Conservation (phyloP, 2,888 invertebrate species). For the Eupithecia pulchellata region DNA sequence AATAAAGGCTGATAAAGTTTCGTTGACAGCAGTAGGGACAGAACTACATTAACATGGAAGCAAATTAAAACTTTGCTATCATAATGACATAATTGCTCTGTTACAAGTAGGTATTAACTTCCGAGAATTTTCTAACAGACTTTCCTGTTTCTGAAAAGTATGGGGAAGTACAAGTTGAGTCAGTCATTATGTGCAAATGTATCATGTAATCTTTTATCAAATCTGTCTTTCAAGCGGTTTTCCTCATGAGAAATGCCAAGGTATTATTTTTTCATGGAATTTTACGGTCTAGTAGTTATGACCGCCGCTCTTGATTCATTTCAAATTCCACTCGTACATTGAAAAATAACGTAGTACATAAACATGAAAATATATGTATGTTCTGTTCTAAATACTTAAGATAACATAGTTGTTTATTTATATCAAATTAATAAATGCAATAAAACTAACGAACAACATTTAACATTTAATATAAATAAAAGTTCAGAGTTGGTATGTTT, state of each 20-base stretch:
- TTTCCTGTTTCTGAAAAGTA: slow-evolving; percentile 52
- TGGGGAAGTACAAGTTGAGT: slow-evolving; percentile 43
- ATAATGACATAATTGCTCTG: slow-evolving; percentile 11
- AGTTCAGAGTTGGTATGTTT: neutral
- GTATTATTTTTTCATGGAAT: slow-evolving; percentile 13
- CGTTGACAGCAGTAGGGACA: neutral
- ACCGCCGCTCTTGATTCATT: neutral
- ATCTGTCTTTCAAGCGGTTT: slow-evolving; percentile 22
- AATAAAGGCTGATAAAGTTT: neutral
- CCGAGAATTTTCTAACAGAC: slow-evolving; percentile 38
- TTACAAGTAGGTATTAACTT: slow-evolving; percentile 28
- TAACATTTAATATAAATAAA: neutral
- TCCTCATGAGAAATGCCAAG: slow-evolving; percentile 19
- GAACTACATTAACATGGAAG: slow-evolving; percentile 3
- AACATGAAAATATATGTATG: too few species aligned
- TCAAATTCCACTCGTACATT: too few species aligned
- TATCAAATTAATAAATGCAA: too few species aligned
- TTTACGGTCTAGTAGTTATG: neutral
- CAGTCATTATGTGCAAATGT: slow-evolving; percentile 22
- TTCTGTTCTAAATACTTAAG: too few species aligned
- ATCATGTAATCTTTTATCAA: slow-evolving; percentile 12
- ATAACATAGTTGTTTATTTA: too few species aligned
- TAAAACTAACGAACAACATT: neutral
- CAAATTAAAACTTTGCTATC: slow-evolving; percentile 7
- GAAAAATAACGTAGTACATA: too few species aligned